Evolutionary conservation across 2,113 vertebrate genomes (phyloP).

Genomic region (Lasiurus cinereus): DNA sequence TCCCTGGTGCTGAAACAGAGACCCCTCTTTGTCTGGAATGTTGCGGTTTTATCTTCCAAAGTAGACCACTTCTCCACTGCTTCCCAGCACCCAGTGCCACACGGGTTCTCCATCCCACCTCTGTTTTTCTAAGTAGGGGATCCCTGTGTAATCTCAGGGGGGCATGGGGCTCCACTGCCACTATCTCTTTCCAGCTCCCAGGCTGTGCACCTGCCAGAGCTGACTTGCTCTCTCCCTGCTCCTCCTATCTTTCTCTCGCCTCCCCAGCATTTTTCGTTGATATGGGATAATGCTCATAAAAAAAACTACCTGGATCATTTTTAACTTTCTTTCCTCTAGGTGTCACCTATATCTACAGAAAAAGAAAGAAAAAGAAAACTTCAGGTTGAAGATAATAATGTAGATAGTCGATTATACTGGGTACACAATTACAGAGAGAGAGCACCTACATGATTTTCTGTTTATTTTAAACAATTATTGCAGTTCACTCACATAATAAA

Average conservation of each 20-base stretch:
- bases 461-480: not conserved
- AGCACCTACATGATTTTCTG: slow-evolving; percentile 12
- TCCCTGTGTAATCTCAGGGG: no score
- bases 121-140: no score
- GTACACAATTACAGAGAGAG: not conserved
- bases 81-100: not conserved
- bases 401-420: not conserved
- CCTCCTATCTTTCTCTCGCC: not conserved
- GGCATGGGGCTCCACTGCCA: no score
- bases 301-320: not conserved
- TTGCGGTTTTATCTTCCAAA: not conserved
- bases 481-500: not conserved
- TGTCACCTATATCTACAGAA: slow-evolving; percentile 74
- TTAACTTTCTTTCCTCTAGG: slow-evolving; percentile 72
- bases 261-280: not conserved
- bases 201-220: no score
- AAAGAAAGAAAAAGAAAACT: slow-evolving; percentile 28
- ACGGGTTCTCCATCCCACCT: not conserved
- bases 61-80: not conserved
- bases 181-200: no score
- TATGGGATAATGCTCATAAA: not conserved
- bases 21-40: not conserved
- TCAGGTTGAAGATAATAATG: not conserved
- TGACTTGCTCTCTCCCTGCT: no score
- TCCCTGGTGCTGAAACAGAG: not conserved